These are phyloP conservation scores for Hyphantria cunea DNA, from an alignment of 1,140 invertebrate species.

Conservation along the genomic window DNA sequence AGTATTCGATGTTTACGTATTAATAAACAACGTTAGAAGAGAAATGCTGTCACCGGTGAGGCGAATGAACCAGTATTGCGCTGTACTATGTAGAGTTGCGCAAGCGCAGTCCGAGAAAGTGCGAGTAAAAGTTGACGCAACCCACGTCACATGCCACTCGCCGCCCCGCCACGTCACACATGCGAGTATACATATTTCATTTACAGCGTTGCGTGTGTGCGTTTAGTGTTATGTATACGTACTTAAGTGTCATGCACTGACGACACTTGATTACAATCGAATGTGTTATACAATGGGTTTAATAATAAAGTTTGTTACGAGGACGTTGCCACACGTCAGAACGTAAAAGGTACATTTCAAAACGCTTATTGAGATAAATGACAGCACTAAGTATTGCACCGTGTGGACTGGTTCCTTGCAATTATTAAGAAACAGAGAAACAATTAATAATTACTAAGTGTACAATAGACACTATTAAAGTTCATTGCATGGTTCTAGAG, in stretches of 20 bases:
- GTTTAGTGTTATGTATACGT: conserved; percentile 41
- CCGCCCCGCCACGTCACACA: conserved; percentile 56
- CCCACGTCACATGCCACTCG: conserved; percentile 60
- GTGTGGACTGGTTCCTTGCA: background rate
- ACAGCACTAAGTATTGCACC: conserved; percentile 7
- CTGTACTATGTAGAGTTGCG: conserved; percentile 54
- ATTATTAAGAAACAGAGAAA: conserved; percentile 23
- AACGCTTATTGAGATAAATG: conserved; percentile 27
- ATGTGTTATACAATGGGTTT: conserved; percentile 59
- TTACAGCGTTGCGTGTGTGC: conserved; percentile 36
- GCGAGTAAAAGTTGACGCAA: conserved; percentile 81
- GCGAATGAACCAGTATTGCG: conserved; percentile 73
- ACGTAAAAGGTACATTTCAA: conserved; percentile 27
- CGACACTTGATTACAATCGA: conserved; percentile 66
- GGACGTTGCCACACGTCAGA: conserved; percentile 30
- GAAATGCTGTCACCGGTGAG: conserved; percentile 64
- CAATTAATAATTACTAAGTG: background rate
- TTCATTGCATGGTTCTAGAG: too few species aligned
- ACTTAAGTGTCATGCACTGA: conserved; percentile 58
- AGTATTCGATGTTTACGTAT: background rate
- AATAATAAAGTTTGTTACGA: conserved; percentile 44
- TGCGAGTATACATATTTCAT: conserved; percentile 35
- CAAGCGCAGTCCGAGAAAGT: conserved; percentile 76
- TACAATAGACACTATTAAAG: background rate
- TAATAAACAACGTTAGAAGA: conserved; percentile 37